Percentiles rank a stretch among this genome's conserved stretches.
Evolutionary conservation across 2,888 invertebrate species (phyloP).

Genomic region (Mycalesis mineus): DNA sequence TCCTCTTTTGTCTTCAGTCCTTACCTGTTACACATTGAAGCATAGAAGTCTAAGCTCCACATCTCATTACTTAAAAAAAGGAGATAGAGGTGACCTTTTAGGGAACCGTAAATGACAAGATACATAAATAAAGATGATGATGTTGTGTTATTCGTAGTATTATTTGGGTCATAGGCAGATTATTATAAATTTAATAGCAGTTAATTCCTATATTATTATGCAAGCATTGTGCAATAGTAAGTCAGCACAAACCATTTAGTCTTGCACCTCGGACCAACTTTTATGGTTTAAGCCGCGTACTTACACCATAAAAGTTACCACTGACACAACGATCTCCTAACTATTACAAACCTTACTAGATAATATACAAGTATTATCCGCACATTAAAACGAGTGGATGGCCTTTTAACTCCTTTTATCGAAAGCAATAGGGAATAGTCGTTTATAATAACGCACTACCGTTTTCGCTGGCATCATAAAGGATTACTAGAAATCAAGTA

Average conservation of each 20-base stretch:
- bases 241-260: not conserved
- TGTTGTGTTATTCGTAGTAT: too few relatives aligned
- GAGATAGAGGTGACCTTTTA: too few relatives aligned
- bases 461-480: constrained; percentile 25
- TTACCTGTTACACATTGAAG: too few relatives aligned
- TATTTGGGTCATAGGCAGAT: too few relatives aligned
- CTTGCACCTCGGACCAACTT: not conserved
- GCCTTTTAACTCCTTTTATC: constrained; percentile 26
- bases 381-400: constrained; percentile 26
- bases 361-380: constrained; percentile 25
- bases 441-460: constrained; percentile 24
- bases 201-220: too few relatives aligned
- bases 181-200: too few relatives aligned
- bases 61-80: too few relatives aligned
- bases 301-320: not conserved
- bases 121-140: too few relatives aligned
- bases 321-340: constrained; percentile 1
- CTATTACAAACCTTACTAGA: constrained; percentile 19
- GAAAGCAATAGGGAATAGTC: constrained; percentile 24
- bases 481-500: constrained; percentile 18
- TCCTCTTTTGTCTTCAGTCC: too few relatives aligned
- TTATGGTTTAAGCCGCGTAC: not conserved
- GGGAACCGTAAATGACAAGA: too few relatives aligned
- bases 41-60: too few relatives aligned
- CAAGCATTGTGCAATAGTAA: too few relatives aligned